Conservation (phyloP, 2,888 invertebrate species). For the Cheilosia variabilis region DNA sequence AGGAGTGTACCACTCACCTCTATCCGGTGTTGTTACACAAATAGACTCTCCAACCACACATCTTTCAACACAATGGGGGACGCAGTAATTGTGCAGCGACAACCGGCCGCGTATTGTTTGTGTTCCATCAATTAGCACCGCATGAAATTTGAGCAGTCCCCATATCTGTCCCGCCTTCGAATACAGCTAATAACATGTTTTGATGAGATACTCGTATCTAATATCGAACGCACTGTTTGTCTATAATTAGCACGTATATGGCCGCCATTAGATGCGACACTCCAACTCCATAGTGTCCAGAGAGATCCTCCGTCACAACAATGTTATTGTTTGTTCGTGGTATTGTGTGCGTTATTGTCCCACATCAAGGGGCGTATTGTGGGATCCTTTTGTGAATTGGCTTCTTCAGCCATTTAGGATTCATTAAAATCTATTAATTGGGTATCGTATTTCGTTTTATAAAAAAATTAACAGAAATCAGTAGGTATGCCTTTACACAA, state of each 20-base stretch:
- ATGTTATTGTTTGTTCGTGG: constrained; percentile 14
- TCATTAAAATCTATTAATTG: constrained; percentile 64
- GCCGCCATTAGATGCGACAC: constrained; percentile 28
- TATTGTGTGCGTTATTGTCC: constrained; percentile 5
- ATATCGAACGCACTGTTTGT: constrained; percentile 39
- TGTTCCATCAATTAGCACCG: constrained; percentile 47
- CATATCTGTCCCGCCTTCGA: constrained; percentile 8
- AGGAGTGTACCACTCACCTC: neutral
- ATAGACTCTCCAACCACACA: constrained; percentile 10
- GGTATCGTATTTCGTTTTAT: constrained; percentile 48
- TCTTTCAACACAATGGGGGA: neutral
- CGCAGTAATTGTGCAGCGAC: constrained; percentile 3
- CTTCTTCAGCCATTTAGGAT: constrained; percentile 34
- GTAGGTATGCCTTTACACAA: neutral
- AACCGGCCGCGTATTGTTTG: constrained; percentile 18
- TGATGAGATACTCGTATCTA: constrained; percentile 33
- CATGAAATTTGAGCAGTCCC: constrained; percentile 45
- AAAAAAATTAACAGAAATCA: constrained; percentile 24
- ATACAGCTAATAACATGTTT: constrained; percentile 58
- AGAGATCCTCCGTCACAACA: constrained; percentile 29
- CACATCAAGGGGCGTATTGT: constrained; percentile 6
- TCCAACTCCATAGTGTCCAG: constrained; percentile 1
- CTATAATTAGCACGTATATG: constrained; percentile 46
- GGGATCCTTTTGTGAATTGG: constrained; percentile 37
- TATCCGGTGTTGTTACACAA: neutral